These are phyloP conservation scores for Antidorcas marsupialis DNA, from an alignment of 2,113 vertebrate species.

Conservation along the genomic window DNA sequence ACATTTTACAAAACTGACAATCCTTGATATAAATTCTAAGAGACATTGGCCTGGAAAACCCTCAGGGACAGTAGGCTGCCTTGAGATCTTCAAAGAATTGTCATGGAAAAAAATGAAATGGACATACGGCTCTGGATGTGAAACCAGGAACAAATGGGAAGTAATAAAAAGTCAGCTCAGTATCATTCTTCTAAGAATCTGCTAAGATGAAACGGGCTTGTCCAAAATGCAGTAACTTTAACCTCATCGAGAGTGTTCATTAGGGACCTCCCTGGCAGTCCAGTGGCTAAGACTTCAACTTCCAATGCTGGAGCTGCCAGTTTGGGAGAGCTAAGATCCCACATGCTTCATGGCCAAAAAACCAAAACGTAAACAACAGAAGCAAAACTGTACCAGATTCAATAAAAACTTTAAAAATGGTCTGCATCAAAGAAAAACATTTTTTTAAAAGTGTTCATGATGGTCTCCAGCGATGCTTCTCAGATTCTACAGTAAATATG, in stretches of 20 bases:
- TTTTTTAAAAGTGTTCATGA: not conserved
- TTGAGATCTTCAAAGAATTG: conserved; percentile 13
- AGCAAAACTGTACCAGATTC: not conserved
- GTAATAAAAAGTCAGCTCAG: not conserved
- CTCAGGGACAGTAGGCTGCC: not conserved
- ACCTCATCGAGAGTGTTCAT: not conserved
- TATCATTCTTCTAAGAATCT: not conserved
- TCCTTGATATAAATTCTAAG: not conserved
- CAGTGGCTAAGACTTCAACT: not conserved
- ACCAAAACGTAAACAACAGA: not conserved
- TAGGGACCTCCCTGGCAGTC: not conserved
- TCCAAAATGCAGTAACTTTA: not conserved
- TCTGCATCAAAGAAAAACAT: not conserved
- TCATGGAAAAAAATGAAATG: not conserved
- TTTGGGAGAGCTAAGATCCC: not conserved
- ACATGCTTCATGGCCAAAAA: not conserved
- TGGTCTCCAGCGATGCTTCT: not conserved
- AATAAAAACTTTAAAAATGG: not conserved
- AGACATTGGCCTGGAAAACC: not conserved
- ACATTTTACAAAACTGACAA: not conserved
- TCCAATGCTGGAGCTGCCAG: not conserved
- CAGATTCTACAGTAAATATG: not conserved
- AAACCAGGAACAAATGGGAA: not conserved
- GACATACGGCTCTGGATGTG: not conserved
- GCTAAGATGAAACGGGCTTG: not conserved